Base-by-base conservation (phyloP, 2,797 vertebrate genomes). In the Arrhamphus sclerolepis region DNA sequence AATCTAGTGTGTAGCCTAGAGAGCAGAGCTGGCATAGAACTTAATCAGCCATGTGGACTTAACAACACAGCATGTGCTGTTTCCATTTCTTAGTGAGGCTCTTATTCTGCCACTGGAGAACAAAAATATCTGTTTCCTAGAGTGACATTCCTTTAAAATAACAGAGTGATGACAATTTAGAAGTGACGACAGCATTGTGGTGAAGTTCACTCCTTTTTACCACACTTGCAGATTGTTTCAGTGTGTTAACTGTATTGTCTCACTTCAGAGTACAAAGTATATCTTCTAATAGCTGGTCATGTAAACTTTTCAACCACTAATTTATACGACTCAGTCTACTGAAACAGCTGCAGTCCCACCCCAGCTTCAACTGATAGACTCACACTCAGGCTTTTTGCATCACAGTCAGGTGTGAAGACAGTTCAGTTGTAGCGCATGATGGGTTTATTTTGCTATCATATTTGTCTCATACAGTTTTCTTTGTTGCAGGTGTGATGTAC, bases 401-500 rank as follows among this genome's bases (percentile, higher is more conserved):
- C 22, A 19, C 1, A 1, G 18, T 34, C 6, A 43, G 46, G 3
- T 0, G 17, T 13, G 21, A 29, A 22, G 18, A 42, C 20, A 18
- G 62, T 5, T 14, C 26, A 26, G 57, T 0, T 0, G 16, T 5
- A 48, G 28, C 6, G 34, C 34, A 38, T 38, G 34, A 38, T 38
- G 17, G 24, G n/a, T 62, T 28, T 13, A 1, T 40, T 44, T 46
- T 26, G 13, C n/a, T 1, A 24, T 29, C 2, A 11, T 40, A 6
- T 46, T 1, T 29, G 19, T n/a, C 47, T 24, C 7, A 22, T n/a
- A 7, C 4, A 31, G 9, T 56, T 48, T 46, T 44, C 9, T 67
- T 10, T 31, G 1, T 44, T 52, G 24, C 75, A 89, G 91, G 87
- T 89, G 93, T 94, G 90, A 95, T 96, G 94, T 80, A 89, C 83